phyloP scores from a whole-genome alignment of 2,888 invertebrate genomes.

The Scaptomyza reducta region DNA sequence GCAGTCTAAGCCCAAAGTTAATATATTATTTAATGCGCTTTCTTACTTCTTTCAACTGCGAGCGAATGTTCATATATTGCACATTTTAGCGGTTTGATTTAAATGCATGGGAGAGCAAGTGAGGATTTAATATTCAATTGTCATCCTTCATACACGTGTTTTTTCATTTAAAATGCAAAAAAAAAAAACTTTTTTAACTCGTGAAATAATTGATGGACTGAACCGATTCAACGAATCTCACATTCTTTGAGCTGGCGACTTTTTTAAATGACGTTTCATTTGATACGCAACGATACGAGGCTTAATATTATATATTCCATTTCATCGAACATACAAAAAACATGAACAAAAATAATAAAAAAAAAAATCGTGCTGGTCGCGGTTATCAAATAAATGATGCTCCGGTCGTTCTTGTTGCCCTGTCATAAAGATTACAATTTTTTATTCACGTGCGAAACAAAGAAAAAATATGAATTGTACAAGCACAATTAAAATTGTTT shows the following conservation, averaged over 20 bases:
- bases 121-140: conserved; percentile 23
- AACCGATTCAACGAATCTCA: not conserved
- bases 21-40: conserved; percentile 14
- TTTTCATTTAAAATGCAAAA: not conserved
- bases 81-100: not conserved
- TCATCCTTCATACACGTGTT: not conserved
- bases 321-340: conserved; percentile 23
- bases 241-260: conserved; percentile 10
- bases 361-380: conserved; percentile 18
- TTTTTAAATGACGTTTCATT: conserved; percentile 24
- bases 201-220: conserved; percentile 18
- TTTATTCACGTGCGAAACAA: conserved; percentile 15
- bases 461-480: not conserved
- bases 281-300: conserved; percentile 6
- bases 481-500: conserved; percentile 56
- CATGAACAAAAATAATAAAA: conserved; percentile 7
- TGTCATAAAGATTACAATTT: conserved; percentile 56
- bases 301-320: conserved; percentile 61
- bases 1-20: conserved; percentile 26
- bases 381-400: conserved; percentile 67
- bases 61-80: conserved; percentile 7
- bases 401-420: conserved; percentile 17
- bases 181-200: conserved; percentile 6
- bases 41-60: not conserved
- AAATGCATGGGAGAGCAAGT: not conserved